phyloP scores from a whole-genome alignment of 2,113 vertebrate genomes.

The Catharus bicknelli region DNA sequence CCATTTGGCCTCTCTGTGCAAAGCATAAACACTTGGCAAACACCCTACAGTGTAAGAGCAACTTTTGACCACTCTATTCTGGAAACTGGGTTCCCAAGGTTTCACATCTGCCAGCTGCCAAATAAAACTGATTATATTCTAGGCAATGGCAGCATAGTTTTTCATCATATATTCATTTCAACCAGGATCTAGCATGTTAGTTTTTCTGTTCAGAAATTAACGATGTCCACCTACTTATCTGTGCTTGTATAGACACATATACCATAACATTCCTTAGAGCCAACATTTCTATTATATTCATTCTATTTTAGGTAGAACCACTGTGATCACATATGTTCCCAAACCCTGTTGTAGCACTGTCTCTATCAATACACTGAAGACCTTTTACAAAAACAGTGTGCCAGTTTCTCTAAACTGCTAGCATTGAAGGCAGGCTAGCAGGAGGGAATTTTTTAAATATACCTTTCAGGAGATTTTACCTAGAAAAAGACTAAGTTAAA shows the following conservation, averaged over 20 bases:
- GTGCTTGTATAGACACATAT: not conserved
- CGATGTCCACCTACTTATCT: not conserved
- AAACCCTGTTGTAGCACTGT: not conserved
- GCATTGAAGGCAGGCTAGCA: conserved; percentile 26
- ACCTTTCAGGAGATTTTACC: conserved; percentile 13
- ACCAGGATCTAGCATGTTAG: not conserved
- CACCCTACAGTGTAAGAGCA: not conserved
- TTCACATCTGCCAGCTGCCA: not conserved
- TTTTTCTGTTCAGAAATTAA: not conserved
- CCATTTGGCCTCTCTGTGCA: not conserved
- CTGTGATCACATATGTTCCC: not conserved
- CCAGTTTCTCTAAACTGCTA: conserved; percentile 3
- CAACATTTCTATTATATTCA: not conserved
- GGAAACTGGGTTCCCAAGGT: not conserved
- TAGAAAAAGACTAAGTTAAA: conserved; percentile 14
- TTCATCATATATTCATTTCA: not conserved
- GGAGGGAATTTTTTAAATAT: not conserved
- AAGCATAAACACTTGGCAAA: not conserved
- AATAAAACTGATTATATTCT: not conserved
- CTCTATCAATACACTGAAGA: not conserved
- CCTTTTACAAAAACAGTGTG: conserved; percentile 15
- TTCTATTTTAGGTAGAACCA: not conserved
- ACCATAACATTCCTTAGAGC: not conserved
- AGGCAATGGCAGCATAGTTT: not conserved
- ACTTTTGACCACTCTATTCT: not conserved